Conservation (phyloP, 2,113 vertebrate species). For the Speoplatyrhinus poulsoni region DNA sequence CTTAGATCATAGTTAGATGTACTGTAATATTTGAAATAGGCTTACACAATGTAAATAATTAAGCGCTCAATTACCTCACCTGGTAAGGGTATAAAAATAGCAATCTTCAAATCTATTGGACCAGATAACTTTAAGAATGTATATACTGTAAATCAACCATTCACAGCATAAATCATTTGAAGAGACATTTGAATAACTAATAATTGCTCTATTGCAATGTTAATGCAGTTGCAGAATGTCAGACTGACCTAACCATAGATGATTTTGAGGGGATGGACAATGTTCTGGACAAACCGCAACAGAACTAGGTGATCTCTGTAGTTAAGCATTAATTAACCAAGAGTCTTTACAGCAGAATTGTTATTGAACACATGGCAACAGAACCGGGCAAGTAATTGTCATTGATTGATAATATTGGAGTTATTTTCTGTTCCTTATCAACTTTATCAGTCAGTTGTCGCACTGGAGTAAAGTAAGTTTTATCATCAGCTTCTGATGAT, state of each 20-base stretch:
- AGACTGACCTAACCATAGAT: constrained; percentile 20
- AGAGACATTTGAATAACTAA: constrained; percentile 1
- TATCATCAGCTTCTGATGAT: too few relatives aligned
- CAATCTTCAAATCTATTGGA: too few relatives aligned
- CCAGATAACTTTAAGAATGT: background rate
- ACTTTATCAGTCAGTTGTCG: background rate
- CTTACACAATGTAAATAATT: too few relatives aligned
- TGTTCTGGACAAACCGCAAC: constrained; percentile 18
- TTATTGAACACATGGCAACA: background rate
- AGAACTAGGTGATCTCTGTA: constrained; percentile 3
- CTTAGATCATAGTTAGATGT: background rate
- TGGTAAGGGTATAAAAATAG: background rate
- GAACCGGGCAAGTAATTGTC: background rate
- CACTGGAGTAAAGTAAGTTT: background rate
- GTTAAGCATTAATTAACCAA: constrained; percentile 14
- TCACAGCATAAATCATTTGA: background rate
- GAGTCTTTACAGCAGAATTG: constrained; percentile 18
- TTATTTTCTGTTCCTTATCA: background rate
- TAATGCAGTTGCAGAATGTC: constrained; percentile 14
- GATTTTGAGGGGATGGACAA: constrained; percentile 20
- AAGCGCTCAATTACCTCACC: background rate
- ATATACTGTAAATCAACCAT: background rate
- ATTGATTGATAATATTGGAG: background rate
- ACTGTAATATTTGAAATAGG: too few relatives aligned
- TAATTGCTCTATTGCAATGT: background rate